Conservation (phyloP, 2,888 invertebrate genomes). For the Agriopis leucophaearia region DNA sequence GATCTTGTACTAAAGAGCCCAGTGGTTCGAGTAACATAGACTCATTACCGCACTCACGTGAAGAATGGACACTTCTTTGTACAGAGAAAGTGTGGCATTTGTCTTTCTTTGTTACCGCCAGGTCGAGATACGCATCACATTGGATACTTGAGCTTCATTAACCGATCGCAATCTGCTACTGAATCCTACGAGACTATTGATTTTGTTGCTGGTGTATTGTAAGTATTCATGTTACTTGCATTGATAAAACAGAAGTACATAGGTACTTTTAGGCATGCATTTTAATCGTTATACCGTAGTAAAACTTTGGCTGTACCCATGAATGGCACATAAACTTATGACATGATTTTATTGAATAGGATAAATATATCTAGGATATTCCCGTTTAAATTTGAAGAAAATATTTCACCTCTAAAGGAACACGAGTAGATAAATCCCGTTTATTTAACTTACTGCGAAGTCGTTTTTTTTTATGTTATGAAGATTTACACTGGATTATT, state of each 20-base stretch:
- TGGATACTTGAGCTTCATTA: slow-evolving; percentile 55
- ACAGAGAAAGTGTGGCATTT: slow-evolving; percentile 73
- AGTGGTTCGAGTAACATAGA: slow-evolving; percentile 62
- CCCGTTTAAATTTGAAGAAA: too few relatives aligned
- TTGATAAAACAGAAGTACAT: too few relatives aligned
- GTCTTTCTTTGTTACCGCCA: slow-evolving; percentile 75
- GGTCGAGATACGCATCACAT: slow-evolving; percentile 60
- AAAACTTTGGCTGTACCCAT: neutral
- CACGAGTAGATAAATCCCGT: too few relatives aligned
- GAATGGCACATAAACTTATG: too few relatives aligned
- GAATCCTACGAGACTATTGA: slow-evolving; percentile 49
- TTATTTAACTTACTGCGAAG: too few relatives aligned
- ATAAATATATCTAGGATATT: too few relatives aligned
- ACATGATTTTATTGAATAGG: too few relatives aligned
- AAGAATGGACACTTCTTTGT: slow-evolving; percentile 81
- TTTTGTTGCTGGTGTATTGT: slow-evolving; percentile 27
- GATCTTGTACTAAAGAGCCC: slow-evolving; percentile 25
- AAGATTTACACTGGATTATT: neutral
- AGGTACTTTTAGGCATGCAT: neutral
- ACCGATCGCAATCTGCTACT: slow-evolving; percentile 57
- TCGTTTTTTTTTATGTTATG: too few relatives aligned
- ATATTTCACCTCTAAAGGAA: too few relatives aligned
- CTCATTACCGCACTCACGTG: slow-evolving; percentile 70
- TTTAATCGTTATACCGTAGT: neutral
- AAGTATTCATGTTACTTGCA: too few relatives aligned